These are phyloP conservation scores for Boloria euphrosyne DNA, from an alignment of 2,888 invertebrate genomes.

Conservation along the genomic window DNA sequence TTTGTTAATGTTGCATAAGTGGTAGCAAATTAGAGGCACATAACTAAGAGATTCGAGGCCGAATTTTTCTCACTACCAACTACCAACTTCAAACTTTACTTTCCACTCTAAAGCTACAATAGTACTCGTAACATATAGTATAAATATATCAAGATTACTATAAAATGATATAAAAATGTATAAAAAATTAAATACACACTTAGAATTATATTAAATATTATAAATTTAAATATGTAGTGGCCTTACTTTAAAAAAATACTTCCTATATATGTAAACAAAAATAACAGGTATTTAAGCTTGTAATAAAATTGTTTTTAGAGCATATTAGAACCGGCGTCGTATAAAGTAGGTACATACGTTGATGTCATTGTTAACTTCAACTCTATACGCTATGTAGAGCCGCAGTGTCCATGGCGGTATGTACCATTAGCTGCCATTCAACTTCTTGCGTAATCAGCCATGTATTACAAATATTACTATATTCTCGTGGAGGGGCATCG, in stretches of 20 bases:
- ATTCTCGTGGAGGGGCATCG: constrained; percentile 13
- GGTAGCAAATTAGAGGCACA: constrained; percentile 30
- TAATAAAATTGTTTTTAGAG: constrained; percentile 5
- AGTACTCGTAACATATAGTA: not conserved
- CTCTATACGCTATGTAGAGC: constrained; percentile 7
- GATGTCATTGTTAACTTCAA: constrained; percentile 12
- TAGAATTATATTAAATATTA: not conserved
- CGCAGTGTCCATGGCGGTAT: constrained; percentile 14
- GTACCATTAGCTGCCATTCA: constrained; percentile 22
- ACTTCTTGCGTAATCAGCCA: constrained; percentile 14
- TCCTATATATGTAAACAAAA: not conserved
- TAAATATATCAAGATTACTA: not conserved
- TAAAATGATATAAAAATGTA: not conserved
- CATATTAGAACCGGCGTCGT: constrained; percentile 18
- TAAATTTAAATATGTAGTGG: no score
- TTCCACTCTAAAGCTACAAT: not conserved
- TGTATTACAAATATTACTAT: constrained; percentile 22
- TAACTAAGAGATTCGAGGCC: constrained; percentile 38
- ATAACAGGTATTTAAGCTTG: not conserved
- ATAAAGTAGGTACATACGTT: not conserved
- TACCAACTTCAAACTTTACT: constrained; percentile 23
- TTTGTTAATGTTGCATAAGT: constrained; percentile 23
- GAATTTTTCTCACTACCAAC: constrained; percentile 39
- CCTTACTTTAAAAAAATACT: no score
- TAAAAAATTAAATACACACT: not conserved